These are phyloP conservation scores for Elaeidobius kamerunicus DNA, from an alignment of 2,888 invertebrate genomes.

Conservation along the genomic window DNA sequence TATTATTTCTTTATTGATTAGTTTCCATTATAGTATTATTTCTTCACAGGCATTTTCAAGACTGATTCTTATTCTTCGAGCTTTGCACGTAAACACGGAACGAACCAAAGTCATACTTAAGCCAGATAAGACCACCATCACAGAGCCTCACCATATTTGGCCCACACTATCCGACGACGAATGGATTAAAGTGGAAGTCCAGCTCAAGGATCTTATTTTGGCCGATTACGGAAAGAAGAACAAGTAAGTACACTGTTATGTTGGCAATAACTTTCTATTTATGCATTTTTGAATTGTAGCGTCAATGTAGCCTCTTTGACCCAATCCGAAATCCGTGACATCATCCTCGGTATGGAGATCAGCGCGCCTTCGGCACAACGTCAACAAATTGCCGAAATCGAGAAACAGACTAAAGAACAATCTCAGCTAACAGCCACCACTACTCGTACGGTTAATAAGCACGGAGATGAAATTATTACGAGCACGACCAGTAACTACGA, in stretches of 20 bases:
- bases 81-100: constrained; percentile 98
- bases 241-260: constrained; percentile 60
- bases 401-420: constrained; percentile 99
- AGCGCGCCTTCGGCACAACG: constrained; percentile 98
- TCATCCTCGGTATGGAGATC: constrained; percentile 99
- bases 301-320: constrained; percentile 99
- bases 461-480: constrained; percentile 95
- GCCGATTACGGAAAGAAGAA: constrained; percentile 99
- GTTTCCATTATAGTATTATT: background rate
- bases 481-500: constrained; percentile 99
- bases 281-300: constrained; percentile 46
- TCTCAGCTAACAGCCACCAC: constrained; percentile 98
- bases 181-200: constrained; percentile 99
- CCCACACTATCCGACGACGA: constrained; percentile 96
- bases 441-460: constrained; percentile 78
- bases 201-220: constrained; percentile 95
- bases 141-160: constrained; percentile 99
- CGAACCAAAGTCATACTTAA: constrained; percentile 97
- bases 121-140: constrained; percentile 98
- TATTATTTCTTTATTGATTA: background rate
- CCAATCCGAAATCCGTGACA: constrained; percentile 98
- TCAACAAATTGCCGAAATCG: constrained; percentile 99
- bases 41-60: constrained; percentile 82
- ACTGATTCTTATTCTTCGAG: constrained; percentile 92
- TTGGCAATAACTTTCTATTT: constrained; percentile 8